Evolutionary conservation across 53 echinoderm and acorn worm species (phyloP), one percentile per base, ranked within the genome.

Genomic region (Luidia sarsii): DNA sequence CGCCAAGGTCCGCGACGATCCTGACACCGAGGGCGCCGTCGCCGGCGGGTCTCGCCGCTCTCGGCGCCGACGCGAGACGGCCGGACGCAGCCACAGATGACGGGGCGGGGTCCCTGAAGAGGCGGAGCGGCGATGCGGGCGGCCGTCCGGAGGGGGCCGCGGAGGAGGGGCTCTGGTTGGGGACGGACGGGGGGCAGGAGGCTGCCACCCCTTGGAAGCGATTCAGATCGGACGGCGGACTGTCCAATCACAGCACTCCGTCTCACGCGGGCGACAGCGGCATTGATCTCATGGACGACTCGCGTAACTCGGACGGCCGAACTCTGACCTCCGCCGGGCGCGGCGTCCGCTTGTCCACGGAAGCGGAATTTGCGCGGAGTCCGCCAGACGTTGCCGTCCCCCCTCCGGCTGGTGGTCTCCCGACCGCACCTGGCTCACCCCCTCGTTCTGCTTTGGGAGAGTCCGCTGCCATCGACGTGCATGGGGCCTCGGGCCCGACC

Each of bases 181-280:
- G 61, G 46, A 39, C 48, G 33, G 33, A 49, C 41, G 41, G 11
- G 6, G 11, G 6, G 41, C 6, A 6, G 6, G 6, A 6, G 41
- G 6, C 41, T 11, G 41, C 41, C 41, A 60, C 48, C 9, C 61
- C 60, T 16, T 61, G 32, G 38, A 77, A 77, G 60, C 23, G 77
- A 25, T 43, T 59, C 49, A 49, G 48, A 73, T 14, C 51, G 3
- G 72, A 64, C 7, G 19, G 27, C 11, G 39, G 48, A 15, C 39
- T 10, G 3, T 46, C 83, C 50, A 70, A 64, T 73, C 64, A 50
- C 1, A 39, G 52, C 68, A 53, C 27, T 63, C 50, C 67, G 14
- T 63, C 83, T 41, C 68, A 55, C 28, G 70, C 75, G 23, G 63
- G 53, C 13, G 82, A 88, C 65, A 57, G 66, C 51, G 67, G 39